Conservation (phyloP, 2,888 invertebrate genomes). For the Limenitis arthemis region DNA sequence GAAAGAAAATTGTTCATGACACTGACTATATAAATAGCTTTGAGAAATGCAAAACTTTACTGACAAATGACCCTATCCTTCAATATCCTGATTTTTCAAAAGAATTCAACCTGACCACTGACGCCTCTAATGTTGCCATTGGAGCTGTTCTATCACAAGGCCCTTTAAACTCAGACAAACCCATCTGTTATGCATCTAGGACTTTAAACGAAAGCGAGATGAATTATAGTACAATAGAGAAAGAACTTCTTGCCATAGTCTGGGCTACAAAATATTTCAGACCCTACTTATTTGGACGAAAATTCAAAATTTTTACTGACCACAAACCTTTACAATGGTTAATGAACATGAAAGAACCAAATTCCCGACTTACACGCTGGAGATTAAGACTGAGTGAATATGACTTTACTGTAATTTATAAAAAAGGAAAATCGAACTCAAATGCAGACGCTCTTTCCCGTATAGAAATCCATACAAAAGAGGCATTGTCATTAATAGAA, state of each 20-base stretch:
- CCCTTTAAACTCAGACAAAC: conserved; percentile 18
- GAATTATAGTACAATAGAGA: conserved; percentile 31
- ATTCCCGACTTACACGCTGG: neutral
- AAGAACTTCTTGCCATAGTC: conserved; percentile 36
- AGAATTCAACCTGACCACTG: conserved; percentile 23
- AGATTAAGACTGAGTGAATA: neutral
- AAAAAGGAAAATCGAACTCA: too few relatives aligned
- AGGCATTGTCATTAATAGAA: too few relatives aligned
- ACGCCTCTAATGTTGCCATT: conserved; percentile 23
- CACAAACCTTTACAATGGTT: neutral
- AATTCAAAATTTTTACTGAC: neutral
- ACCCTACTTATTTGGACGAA: neutral
- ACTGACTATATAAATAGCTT: conserved; percentile 8
- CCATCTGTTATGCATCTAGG: conserved; percentile 25
- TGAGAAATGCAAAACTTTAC: conserved; percentile 26
- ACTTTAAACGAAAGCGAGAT: conserved; percentile 23
- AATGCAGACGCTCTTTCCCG: too few relatives aligned
- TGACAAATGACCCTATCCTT: conserved; percentile 31
- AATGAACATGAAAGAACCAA: neutral
- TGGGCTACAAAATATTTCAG: conserved; percentile 21
- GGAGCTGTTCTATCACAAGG: conserved; percentile 28
- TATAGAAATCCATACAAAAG: too few relatives aligned
- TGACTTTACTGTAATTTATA: neutral
- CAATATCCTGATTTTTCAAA: conserved; percentile 35
- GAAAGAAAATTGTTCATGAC: conserved; percentile 1